A percentile compares a stretch with the other conserved stretches of the same genome.
These are phyloP conservation scores for Lophochroa leadbeateri DNA, from an alignment of 2,113 vertebrate species.

Conservation along the genomic window DNA sequence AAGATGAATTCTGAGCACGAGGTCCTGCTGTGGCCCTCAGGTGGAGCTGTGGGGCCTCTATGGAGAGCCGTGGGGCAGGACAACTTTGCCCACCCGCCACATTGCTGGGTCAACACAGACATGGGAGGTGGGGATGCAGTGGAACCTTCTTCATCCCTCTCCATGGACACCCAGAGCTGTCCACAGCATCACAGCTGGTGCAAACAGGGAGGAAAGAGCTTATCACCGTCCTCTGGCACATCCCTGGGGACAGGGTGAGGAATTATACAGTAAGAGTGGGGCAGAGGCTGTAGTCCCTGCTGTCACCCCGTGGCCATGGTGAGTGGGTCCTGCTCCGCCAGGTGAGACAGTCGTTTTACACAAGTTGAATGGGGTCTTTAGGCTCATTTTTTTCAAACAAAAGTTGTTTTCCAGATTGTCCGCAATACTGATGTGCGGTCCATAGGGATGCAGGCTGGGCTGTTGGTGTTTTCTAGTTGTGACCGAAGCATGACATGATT, in stretches of 20 bases:
- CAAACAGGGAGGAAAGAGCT: background rate
- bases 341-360: fast-evolving
- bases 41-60: background rate
- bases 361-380: background rate
- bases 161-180: background rate
- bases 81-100: background rate
- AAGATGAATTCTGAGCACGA: background rate
- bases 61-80: background rate
- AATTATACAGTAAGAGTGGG: background rate
- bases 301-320: fast-evolving
- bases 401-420: background rate
- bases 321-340: background rate
- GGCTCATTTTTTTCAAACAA: fast-evolving
- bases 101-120: fast-evolving
- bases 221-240: background rate
- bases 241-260: background rate
- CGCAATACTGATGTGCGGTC: fast-evolving
- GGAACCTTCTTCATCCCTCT: background rate
- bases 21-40: background rate
- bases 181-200: background rate
- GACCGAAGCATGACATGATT: background rate
- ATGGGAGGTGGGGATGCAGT: fast-evolving
- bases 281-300: background rate
- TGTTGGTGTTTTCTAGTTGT: background rate
- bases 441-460: background rate